Conservation (phyloP, 2,113 vertebrate species). For the Gobio gobio region DNA sequence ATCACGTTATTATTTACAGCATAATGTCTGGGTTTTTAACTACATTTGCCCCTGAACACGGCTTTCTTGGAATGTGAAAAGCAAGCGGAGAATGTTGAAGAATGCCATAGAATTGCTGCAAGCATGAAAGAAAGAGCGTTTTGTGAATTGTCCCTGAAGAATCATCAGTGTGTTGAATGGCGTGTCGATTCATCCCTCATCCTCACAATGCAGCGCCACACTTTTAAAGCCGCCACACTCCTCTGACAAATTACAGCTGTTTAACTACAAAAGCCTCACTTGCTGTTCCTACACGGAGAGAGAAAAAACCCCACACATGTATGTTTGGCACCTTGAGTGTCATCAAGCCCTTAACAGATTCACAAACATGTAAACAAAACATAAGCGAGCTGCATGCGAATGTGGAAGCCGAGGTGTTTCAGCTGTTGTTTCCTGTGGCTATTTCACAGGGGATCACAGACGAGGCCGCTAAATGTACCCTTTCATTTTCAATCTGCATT, state of each 20-base stretch:
- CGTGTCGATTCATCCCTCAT: constrained; percentile 59
- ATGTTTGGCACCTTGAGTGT: constrained; percentile 25
- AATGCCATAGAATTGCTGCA: constrained; percentile 42
- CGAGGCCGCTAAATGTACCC: constrained; percentile 77
- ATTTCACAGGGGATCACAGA: constrained; percentile 75
- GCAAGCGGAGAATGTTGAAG: neutral
- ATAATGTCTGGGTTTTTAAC: neutral
- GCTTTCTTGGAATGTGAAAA: neutral
- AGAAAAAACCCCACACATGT: neutral
- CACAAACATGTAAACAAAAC: constrained; percentile 61
- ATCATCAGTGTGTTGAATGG: constrained; percentile 56
- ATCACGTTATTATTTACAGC: neutral
- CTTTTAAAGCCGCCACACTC: neutral
- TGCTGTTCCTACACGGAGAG: neutral
- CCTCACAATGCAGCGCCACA: constrained; percentile 38
- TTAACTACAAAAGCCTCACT: constrained; percentile 35
- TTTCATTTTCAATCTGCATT: constrained; percentile 71
- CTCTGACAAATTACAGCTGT: constrained; percentile 40
- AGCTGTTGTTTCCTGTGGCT: constrained; percentile 59
- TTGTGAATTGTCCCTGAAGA: constrained; percentile 56
- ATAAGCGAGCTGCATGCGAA: constrained; percentile 45
- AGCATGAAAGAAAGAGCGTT: constrained; percentile 54
- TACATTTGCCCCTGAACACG: neutral
- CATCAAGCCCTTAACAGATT: constrained; percentile 50
- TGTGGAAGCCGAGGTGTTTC: constrained; percentile 42